Conservation (phyloP, 2,113 vertebrate genomes). For the Archilochus colubris region DNA sequence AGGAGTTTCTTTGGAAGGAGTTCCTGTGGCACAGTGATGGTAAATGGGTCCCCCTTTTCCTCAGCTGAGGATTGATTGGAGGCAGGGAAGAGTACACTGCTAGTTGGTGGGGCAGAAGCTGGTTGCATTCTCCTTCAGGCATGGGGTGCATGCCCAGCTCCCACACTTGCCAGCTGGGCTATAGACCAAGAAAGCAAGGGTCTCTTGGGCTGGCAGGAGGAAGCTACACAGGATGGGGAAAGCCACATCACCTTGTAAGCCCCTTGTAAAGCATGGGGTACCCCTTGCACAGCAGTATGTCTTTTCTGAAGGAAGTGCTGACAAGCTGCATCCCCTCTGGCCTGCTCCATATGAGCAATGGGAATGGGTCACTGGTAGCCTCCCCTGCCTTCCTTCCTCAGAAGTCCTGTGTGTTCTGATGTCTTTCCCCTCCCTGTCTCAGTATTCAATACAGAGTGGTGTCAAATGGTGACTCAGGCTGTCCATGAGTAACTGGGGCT, state of each 20-base stretch:
- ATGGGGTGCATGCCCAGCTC: background rate
- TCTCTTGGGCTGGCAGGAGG: background rate
- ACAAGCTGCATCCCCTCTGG: background rate
- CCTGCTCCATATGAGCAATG: background rate
- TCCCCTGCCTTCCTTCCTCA: background rate
- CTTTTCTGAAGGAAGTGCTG: background rate
- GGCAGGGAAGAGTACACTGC: background rate
- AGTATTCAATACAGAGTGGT: background rate
- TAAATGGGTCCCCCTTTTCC: background rate
- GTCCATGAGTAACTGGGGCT: background rate
- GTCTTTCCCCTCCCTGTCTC: background rate
- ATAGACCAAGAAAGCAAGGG: background rate
- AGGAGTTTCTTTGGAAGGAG: background rate
- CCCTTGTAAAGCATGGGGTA: background rate
- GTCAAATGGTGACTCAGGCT: background rate
- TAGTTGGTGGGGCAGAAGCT: rapidly evolving
- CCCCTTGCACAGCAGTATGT: background rate
- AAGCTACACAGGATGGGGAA: background rate
- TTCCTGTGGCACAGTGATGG: background rate
- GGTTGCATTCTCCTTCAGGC: background rate
- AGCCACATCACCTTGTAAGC: background rate
- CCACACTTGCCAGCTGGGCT: background rate
- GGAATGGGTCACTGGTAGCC: background rate
- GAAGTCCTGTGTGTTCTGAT: background rate
- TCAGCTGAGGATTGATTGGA: background rate